phyloP scores from a whole-genome alignment of 2,888 invertebrate genomes.

The Cerastis rubricosa region DNA sequence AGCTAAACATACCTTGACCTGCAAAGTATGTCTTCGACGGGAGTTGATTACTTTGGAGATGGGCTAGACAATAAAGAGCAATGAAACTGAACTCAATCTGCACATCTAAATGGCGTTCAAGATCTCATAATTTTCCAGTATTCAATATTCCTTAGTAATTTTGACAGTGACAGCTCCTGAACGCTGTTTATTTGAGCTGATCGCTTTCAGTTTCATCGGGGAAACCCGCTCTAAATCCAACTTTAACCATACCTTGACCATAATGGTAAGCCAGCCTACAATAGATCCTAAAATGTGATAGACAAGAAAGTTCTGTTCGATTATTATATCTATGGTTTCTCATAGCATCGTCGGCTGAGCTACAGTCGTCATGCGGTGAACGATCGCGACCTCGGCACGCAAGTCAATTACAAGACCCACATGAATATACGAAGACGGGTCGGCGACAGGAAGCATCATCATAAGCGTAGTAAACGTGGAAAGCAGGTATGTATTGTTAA shows the following conservation, averaged over 20 bases:
- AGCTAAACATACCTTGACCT: conserved; percentile 1
- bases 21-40: neutral
- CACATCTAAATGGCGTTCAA: neutral
- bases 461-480: conserved; percentile 96
- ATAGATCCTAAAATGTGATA: neutral
- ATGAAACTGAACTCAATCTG: neutral
- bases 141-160: neutral
- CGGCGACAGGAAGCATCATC: conserved; percentile 96
- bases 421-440: conserved; percentile 97
- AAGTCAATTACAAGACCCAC: conserved; percentile 97
- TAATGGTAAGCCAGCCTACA: neutral
- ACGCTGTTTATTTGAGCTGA: neutral
- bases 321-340: conserved; percentile 65
- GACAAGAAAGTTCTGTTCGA: neutral
- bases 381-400: conserved; percentile 96
- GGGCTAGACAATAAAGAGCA: neutral
- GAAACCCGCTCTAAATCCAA: neutral
- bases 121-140: neutral
- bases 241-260: neutral
- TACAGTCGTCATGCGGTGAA: conserved; percentile 98
- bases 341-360: conserved; percentile 96
- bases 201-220: neutral
- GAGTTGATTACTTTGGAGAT: neutral
- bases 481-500: conserved; percentile 91
- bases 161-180: neutral